Conservation (phyloP, 1,140 invertebrate genomes). For the Lepidurus arcticus region DNA sequence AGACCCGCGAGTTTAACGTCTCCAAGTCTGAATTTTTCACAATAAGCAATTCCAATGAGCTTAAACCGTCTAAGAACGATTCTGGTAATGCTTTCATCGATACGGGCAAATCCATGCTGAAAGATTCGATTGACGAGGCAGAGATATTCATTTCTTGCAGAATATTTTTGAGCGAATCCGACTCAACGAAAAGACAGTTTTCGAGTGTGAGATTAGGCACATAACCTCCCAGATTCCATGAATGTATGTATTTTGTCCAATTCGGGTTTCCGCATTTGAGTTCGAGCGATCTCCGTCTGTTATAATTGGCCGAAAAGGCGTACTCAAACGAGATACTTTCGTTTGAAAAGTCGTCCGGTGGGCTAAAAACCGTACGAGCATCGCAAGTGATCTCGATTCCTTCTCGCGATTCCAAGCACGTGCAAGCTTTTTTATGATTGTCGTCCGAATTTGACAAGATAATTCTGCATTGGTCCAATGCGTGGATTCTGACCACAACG, state of each 20-base stretch:
- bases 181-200: background rate
- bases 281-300: background rate
- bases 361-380: too few relatives aligned
- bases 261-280: background rate
- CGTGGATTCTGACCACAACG: too few relatives aligned
- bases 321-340: background rate
- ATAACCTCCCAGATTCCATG: background rate
- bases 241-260: background rate
- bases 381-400: background rate
- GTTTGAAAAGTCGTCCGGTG: too few relatives aligned
- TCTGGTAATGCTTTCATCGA: background rate
- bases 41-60: too few relatives aligned
- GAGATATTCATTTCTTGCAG: background rate
- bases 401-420: background rate
- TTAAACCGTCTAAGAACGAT: background rate
- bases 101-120: background rate
- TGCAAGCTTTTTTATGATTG: background rate
- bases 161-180: background rate
- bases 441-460: background rate
- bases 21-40: too few relatives aligned
- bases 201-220: background rate
- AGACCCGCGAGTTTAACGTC: background rate
- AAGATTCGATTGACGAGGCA: background rate
- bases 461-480: background rate
- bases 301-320: background rate